A percentile compares a stretch with the other conserved stretches of the same genome.
Conservation (phyloP, 2,888 invertebrate species). For the Tuberolachnus salignus region DNA sequence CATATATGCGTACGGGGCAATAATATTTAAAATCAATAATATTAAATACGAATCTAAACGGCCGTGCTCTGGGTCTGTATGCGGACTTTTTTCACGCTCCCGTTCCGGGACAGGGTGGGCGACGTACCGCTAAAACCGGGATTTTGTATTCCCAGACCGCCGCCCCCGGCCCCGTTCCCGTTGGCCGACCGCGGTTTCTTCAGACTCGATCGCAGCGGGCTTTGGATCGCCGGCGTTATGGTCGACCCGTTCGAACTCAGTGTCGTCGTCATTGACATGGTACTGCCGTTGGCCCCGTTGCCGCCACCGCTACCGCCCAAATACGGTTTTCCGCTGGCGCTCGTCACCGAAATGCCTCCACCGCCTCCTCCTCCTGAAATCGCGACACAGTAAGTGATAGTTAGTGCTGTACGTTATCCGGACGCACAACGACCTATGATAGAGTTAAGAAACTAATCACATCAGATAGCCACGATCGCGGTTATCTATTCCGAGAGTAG, state of each 20-base stretch:
- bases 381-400: too few species aligned
- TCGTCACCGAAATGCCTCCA: constrained; percentile 82
- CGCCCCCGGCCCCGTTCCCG: constrained; percentile 66
- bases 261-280: constrained; percentile 74
- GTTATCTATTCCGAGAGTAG: too few species aligned
- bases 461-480: too few species aligned
- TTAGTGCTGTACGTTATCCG: too few species aligned
- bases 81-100: constrained; percentile 87
- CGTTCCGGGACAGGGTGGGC: constrained; percentile 81
- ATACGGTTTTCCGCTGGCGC: constrained; percentile 85
- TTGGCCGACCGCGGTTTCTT: constrained; percentile 70
- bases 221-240: constrained; percentile 65
- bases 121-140: constrained; percentile 84
- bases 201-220: constrained; percentile 79
- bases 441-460: too few species aligned
- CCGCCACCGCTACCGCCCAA: constrained; percentile 67
- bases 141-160: constrained; percentile 82
- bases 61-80: constrained; percentile 92
- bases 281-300: constrained; percentile 66
- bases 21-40: background rate
- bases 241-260: constrained; percentile 68
- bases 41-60: constrained; percentile 66
- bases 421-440: too few species aligned
- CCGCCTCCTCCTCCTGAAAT: constrained; percentile 54
- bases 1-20: too few species aligned